phyloP scores from a whole-genome alignment of 2,888 invertebrate genomes.

The Fragum whitleyi region DNA sequence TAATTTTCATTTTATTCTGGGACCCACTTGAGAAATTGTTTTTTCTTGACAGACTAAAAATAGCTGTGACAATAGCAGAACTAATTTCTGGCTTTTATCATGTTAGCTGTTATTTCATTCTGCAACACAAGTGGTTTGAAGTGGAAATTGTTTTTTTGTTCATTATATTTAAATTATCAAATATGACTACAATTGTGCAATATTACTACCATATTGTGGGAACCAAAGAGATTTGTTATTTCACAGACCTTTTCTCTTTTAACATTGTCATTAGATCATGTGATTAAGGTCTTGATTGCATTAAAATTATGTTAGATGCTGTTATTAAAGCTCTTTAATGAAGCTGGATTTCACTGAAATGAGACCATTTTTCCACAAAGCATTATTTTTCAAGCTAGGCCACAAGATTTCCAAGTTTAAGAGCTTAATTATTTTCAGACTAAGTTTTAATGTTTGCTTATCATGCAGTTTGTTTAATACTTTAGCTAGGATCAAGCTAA shows the following conservation, averaged over 20 bases:
- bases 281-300: no score
- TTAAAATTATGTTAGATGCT: not conserved
- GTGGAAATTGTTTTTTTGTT: conserved; percentile 4
- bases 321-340: conserved; percentile 2
- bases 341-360: no score
- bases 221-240: not conserved
- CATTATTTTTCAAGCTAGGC: no score
- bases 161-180: not conserved
- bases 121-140: not conserved
- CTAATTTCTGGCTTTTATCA: not conserved
- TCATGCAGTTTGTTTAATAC: no score
- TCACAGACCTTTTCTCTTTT: conserved; percentile 6
- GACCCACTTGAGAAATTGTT: no score
- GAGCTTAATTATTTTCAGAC: no score
- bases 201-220: not conserved
- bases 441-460: no score
- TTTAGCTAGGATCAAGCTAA: no score
- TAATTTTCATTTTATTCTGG: not conserved
- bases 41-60: no score
- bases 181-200: not conserved
- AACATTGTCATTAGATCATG: no score
- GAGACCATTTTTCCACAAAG: no score
- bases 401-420: no score
- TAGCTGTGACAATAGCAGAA: not conserved
- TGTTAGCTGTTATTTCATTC: not conserved